phyloP scores from a whole-genome alignment of 2,888 invertebrate species.

The Pimpla rufipes region DNA sequence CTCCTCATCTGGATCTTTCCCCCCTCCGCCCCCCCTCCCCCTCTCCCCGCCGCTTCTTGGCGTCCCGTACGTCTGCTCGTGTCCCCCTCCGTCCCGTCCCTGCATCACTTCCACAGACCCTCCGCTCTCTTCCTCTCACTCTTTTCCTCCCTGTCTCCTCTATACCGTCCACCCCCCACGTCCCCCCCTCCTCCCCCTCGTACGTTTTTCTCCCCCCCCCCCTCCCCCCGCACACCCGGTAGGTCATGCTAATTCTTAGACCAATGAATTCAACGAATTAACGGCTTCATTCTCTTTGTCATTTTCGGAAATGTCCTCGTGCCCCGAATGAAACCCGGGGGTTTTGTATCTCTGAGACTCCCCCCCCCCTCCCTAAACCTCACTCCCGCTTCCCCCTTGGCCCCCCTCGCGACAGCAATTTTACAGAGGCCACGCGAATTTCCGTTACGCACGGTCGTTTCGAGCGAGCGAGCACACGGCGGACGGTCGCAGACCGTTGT shows the following conservation, averaged over 20 bases:
- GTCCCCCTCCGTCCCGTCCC: conserved; percentile 54
- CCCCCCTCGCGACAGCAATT: conserved; percentile 57
- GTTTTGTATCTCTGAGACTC: not conserved
- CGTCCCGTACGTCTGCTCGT: conserved; percentile 75
- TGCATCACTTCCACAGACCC: conserved; percentile 48
- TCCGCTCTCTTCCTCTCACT: conserved; percentile 65
- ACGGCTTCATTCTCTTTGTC: conserved; percentile 60
- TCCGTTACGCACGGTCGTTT: conserved; percentile 67
- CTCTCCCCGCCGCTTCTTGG: conserved; percentile 71
- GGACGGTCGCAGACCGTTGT: conserved; percentile 25
- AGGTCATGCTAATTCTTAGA: conserved; percentile 78
- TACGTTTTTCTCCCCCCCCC: conserved; percentile 53
- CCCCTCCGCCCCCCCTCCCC: conserved; percentile 67
- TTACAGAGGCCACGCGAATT: conserved; percentile 68
- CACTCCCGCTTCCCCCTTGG: conserved; percentile 2
- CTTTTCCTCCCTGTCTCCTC: conserved; percentile 61
- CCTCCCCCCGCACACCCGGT: conserved; percentile 63
- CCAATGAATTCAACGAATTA: conserved; percentile 77
- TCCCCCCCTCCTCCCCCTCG: conserved; percentile 33
- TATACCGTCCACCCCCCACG: conserved; percentile 46
- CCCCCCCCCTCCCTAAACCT: not conserved
- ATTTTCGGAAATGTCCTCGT: conserved; percentile 22
- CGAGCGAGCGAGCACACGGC: conserved; percentile 43
- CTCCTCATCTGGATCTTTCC: conserved; percentile 80
- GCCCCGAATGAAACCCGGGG: not conserved